These are phyloP conservation scores for Apaloderma vittatum DNA, from an alignment of 2,113 vertebrate genomes.

Conservation along the genomic window DNA sequence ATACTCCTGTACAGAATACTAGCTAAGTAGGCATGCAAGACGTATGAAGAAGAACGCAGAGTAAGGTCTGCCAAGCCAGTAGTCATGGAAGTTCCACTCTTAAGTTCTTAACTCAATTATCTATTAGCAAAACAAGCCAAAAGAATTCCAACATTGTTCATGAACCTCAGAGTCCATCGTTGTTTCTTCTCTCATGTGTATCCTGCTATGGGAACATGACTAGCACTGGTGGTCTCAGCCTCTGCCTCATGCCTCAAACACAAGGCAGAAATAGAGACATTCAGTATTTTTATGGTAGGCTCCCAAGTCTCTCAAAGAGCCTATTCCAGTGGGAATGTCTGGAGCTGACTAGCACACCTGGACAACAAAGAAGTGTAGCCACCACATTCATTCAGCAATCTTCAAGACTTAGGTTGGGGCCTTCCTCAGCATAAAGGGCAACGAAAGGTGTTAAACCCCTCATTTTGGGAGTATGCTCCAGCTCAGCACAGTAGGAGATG, in stretches of 20 bases:
- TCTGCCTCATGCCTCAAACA: background rate
- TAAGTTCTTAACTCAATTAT: background rate
- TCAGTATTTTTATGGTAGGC: background rate
- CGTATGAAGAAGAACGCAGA: background rate
- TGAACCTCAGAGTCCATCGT: background rate
- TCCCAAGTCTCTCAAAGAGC: background rate
- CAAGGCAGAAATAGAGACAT: background rate
- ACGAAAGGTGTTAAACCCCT: background rate
- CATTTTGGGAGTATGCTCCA: background rate
- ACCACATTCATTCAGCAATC: background rate
- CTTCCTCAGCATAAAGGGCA: background rate
- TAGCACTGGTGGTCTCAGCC: background rate
- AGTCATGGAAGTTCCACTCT: background rate
- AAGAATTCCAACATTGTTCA: background rate
- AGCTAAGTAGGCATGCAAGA: background rate
- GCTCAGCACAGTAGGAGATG: background rate
- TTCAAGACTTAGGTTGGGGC: background rate
- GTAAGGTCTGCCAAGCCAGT: background rate
- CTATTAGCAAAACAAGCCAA: background rate
- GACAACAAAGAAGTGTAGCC: background rate
- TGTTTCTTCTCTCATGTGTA: background rate
- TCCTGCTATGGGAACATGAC: accelerated
- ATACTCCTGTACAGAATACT: background rate
- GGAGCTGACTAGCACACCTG: background rate
- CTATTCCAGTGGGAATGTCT: background rate